Evolutionary conservation across 2,797 vertebrate species (phyloP).

Genomic region (Peromyscus eremicus): DNA sequence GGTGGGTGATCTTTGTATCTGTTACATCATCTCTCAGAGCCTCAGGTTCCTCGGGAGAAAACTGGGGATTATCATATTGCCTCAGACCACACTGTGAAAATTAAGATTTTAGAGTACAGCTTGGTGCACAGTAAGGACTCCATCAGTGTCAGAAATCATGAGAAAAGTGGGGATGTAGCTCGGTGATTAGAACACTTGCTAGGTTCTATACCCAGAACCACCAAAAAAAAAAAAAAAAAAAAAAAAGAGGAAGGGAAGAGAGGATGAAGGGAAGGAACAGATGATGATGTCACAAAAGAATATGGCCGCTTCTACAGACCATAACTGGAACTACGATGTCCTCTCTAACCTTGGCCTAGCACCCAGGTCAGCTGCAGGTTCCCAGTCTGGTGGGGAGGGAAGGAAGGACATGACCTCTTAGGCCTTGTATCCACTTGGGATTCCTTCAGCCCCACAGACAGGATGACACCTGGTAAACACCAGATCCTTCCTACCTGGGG

Average conservation of each 20-base stretch:
- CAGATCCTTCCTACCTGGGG: neutral
- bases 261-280: no score
- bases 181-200: neutral
- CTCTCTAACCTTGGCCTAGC: neutral
- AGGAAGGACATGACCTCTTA: neutral
- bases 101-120: neutral
- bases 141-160: neutral
- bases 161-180: neutral
- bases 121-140: neutral
- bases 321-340: neutral
- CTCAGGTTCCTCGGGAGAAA: conserved; percentile 12
- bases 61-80: neutral
- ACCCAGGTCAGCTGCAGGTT: neutral
- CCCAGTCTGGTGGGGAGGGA: neutral
- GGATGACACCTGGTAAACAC: neutral
- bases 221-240: neutral
- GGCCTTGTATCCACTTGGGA: neutral
- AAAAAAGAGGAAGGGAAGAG: neutral
- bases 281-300: neutral
- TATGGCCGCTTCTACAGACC: neutral
- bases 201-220: neutral
- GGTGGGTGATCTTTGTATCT: neutral
- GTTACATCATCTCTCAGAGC: neutral
- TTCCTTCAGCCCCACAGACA: neutral
- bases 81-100: neutral